These are phyloP conservation scores for Melozone crissalis DNA, from an alignment of 2,113 vertebrate genomes.

Conservation along the genomic window DNA sequence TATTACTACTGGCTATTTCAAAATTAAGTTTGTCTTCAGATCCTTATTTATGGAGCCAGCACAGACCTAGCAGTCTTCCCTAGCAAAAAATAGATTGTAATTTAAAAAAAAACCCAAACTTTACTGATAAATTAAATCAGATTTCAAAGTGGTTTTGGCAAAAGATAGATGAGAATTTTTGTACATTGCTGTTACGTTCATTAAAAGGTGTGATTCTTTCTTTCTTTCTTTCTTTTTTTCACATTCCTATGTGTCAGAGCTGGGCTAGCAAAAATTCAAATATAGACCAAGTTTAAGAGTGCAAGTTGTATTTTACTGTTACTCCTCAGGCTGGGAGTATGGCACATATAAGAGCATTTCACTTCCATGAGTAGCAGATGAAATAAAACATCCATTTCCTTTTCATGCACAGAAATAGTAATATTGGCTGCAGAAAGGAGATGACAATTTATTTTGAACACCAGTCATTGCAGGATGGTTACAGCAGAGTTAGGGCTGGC, in stretches of 20 bases:
- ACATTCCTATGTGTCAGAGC: neutral
- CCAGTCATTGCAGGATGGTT: neutral
- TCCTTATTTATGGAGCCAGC: accelerated
- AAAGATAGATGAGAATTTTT: neutral
- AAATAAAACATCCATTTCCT: conserved; percentile 46
- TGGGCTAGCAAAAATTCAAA: conserved; percentile 12
- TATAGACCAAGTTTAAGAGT: neutral
- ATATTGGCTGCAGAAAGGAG: conserved; percentile 13
- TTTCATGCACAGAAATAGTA: conserved; percentile 10
- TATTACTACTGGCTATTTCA: neutral
- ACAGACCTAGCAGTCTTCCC: neutral
- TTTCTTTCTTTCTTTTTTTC: neutral
- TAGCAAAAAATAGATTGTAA: neutral
- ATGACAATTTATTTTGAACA: conserved; percentile 29
- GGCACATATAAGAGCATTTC: neutral
- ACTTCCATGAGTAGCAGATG: neutral
- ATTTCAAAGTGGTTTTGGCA: conserved; percentile 23
- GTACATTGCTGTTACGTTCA: neutral
- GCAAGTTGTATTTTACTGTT: neutral
- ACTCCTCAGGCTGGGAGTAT: neutral
- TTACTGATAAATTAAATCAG: neutral
- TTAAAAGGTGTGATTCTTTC: neutral
- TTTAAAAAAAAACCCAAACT: neutral
- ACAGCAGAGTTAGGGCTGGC: neutral
- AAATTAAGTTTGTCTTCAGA: neutral